Evolutionary conservation across 2,888 invertebrate species (phyloP), one percentile per base, ranked within the genome.

Genomic region (Agonopterix subpropinquella): DNA sequence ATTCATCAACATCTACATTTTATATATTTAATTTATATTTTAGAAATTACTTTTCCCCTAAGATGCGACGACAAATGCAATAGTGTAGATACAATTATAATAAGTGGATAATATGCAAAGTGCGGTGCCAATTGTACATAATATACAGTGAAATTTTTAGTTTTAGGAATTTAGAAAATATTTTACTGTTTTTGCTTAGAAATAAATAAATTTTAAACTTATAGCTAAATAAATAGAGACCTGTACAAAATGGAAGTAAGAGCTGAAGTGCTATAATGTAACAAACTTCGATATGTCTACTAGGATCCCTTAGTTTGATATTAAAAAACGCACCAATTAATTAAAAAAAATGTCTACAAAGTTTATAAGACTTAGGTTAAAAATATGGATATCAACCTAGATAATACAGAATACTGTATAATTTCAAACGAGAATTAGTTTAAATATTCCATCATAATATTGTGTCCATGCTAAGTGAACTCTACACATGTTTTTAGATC

Each of bases 51-150:
- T 53, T 15, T 47, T 45, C 45, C 59, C 64, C 62, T 68, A 68
- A 62, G 70, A 80, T 83, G 77, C 78, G 77, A 81, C 79, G 73
- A 77, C 75, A 76, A 80, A 81, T 81, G 78, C 78, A 80, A 77
- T 56, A 61, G 82, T 80, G 80, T 77, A 71, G 55, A 74, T 77
- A 83, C 74, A 81, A 70, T 77, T 59, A 65, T 65, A 65, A 62
- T 64, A 73, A 67, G 77, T 78, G 73, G 65, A 70, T 50, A 47
- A 37, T 48, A 80, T 82, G 80, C 76, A 73, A 62, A 76, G 83
- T 84, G 86, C 84, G 64, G 77, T 82, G 83, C 82, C 79, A 80
- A 77, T 77, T 56, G 61, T 65, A 67, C 65, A 67, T 65, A 70
- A 67, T 74, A 77, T 75, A 77, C 75, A 77, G 76, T 75, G 75